Base-by-base conservation (phyloP, 2,888 invertebrate species). In the Sipunculus nudus region DNA sequence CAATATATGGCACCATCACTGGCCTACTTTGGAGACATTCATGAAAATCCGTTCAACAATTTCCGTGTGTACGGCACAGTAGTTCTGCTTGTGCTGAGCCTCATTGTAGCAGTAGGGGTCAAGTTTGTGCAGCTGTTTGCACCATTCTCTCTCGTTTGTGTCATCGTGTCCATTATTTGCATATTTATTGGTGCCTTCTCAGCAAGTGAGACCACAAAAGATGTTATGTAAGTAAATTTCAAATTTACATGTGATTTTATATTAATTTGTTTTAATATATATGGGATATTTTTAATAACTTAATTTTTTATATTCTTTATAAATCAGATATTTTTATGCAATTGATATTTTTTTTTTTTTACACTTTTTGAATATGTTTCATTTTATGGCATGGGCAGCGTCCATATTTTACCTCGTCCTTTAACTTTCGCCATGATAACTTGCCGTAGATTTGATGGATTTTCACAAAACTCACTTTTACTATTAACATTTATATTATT, bases 101-200 rank as follows among this genome's bases (percentile, higher is more conserved):
- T 87, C 62, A 90, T 93, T 72, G 96, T 97, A 67, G 95, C 92
- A 83, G 86, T 97, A 69, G 97, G 97, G 57, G 97, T 98, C 54
- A 93, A 93, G 84, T 96, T 98, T 83, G 97, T 98, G 74, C 96
- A 96, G 87, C 94, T 96, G 86, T 95, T 98, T 81, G 97, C 97
- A 40, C 92, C 96, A 3, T 88, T 97, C 66, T 96, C 96, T 48
- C 88, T 98, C 71, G 92, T 93, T 65, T 96, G 96, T 84, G 97
- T 98, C 71, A 89, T 98, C 75, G 86, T 94, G 52, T 96, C 96
- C 71, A 96, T 98, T 84, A 83, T 93, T 47, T 93, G 96, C 53
- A 94, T 97, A 67, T 96, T 96, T 86, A 89, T 90, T 73, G 98
- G 97, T 54, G 92, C 96, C 72, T 93, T 96, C 41, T 21, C 59